Evolutionary conservation across 2,113 vertebrate genomes (phyloP).

Genomic region (Upupa epops): DNA sequence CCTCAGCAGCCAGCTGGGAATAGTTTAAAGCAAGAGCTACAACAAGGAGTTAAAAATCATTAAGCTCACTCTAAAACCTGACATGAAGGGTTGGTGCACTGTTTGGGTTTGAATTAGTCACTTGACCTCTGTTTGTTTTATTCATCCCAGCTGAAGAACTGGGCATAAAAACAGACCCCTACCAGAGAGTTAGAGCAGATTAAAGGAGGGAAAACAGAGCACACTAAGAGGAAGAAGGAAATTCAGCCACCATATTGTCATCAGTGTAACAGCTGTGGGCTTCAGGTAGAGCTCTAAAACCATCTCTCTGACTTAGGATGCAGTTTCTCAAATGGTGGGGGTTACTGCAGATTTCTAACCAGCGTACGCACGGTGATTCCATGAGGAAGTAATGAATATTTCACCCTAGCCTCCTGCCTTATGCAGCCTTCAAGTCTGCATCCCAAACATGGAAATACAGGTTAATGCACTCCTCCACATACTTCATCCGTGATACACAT

Average conservation of each 20-base stretch:
- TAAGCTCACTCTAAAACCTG: constrained; percentile 16
- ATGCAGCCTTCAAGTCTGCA: background rate
- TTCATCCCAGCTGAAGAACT: background rate
- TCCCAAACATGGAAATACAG: background rate
- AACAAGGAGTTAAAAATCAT: constrained; percentile 50
- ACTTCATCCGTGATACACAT: background rate
- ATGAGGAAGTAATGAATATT: background rate
- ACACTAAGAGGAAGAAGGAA: background rate
- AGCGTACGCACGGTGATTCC: background rate
- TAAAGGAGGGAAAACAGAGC: background rate
- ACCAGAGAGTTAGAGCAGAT: background rate
- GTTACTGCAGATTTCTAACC: background rate
- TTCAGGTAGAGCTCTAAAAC: background rate
- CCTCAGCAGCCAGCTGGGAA: background rate
- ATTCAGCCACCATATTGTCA: background rate
- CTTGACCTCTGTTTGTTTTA: constrained; percentile 52
- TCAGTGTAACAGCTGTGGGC: background rate
- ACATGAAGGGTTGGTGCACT: constrained; percentile 8
- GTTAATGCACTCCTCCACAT: background rate
- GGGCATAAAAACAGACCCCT: constrained; percentile 9
- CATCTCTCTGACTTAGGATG: background rate
- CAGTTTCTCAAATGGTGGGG: background rate
- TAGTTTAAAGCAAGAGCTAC: background rate
- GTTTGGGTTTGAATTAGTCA: constrained; percentile 57
- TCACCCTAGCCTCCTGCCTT: background rate